Conservation (phyloP, 1,140 invertebrate genomes). For the Drosophila lini region DNA sequence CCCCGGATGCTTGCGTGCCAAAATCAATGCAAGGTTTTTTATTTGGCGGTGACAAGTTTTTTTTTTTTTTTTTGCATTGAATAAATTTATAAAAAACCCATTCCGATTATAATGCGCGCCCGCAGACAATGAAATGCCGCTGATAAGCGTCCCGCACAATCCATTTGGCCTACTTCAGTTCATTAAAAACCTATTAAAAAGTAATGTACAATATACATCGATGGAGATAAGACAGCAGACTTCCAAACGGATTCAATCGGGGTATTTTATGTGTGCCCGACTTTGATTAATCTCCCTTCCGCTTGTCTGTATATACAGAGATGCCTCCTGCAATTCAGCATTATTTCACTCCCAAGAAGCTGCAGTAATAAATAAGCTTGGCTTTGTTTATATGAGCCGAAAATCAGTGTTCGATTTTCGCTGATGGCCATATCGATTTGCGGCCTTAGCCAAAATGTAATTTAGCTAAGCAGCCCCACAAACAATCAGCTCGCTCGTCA, state of each 20-base stretch:
- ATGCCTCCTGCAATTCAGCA: conserved; percentile 28
- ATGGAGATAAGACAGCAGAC: conserved; percentile 37
- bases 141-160: conserved; percentile 68
- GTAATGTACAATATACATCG: conserved; percentile 38
- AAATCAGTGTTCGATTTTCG: conserved; percentile 37
- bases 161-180: conserved; percentile 79
- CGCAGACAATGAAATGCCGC: conserved; percentile 68
- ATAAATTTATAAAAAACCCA: conserved; percentile 69
- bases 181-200: conserved; percentile 82
- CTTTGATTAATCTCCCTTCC: conserved; percentile 65
- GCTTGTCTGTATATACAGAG: background rate
- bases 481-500: conserved; percentile 55
- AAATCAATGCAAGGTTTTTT: conserved; percentile 74
- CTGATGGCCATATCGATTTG: conserved; percentile 38
- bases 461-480: conserved; percentile 70
- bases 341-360: conserved; percentile 32
- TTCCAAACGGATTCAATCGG: conserved; percentile 39
- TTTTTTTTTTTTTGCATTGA: conserved; percentile 37
- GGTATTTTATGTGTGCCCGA: conserved; percentile 60
- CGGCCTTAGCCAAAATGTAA: conserved; percentile 58
- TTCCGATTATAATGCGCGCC: conserved; percentile 71
- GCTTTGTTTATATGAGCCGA: conserved; percentile 23
- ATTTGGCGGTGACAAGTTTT: conserved; percentile 36
- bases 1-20: conserved; percentile 59
- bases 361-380: conserved; percentile 37